Conservation (phyloP, 2,113 vertebrate genomes). For the Pseudorhombus dupliciocellatus region DNA sequence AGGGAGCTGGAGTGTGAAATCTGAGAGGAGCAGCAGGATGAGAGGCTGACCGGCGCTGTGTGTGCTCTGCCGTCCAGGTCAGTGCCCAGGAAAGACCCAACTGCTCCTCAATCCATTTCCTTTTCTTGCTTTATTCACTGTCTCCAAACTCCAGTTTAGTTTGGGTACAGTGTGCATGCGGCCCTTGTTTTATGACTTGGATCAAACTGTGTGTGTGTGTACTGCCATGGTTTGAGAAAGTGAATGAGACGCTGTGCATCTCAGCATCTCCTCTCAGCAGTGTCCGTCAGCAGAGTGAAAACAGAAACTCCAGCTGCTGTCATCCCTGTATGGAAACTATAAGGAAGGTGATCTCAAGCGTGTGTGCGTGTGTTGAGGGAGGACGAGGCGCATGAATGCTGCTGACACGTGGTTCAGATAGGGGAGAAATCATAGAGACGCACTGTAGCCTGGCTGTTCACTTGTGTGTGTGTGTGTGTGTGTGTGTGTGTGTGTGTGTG, state of each 20-base stretch:
- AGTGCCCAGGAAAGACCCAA: conserved; percentile 48
- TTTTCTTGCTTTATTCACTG: conserved; percentile 10
- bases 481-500: background rate
- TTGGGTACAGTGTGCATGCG: background rate
- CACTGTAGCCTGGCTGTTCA: conserved; percentile 8
- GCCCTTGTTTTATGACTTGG: background rate
- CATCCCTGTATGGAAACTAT: conserved; percentile 1
- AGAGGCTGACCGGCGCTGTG: conserved; percentile 46
- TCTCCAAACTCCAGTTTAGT: conserved; percentile 1
- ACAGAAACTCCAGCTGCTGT: conserved; percentile 41
- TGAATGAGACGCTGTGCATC: conserved; percentile 32
- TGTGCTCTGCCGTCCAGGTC: conserved; percentile 63
- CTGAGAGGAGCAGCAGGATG: conserved; percentile 52
- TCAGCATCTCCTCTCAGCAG: conserved; percentile 4
- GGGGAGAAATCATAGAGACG: conserved; percentile 21
- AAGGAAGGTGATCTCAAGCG: too few relatives aligned
- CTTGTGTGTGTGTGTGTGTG: conserved; percentile 1
- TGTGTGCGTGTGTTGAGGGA: background rate
- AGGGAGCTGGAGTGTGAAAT: conserved; percentile 68
- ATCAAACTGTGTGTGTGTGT: background rate
- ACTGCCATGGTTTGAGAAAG: background rate
- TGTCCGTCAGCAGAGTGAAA: conserved; percentile 1
- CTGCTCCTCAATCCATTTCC: conserved; percentile 11
- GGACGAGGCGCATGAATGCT: background rate
- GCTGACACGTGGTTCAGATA: conserved; percentile 58